These are phyloP conservation scores for Marasmarcha lunaedactyla DNA, from an alignment of 2,888 invertebrate genomes.

Conservation along the genomic window DNA sequence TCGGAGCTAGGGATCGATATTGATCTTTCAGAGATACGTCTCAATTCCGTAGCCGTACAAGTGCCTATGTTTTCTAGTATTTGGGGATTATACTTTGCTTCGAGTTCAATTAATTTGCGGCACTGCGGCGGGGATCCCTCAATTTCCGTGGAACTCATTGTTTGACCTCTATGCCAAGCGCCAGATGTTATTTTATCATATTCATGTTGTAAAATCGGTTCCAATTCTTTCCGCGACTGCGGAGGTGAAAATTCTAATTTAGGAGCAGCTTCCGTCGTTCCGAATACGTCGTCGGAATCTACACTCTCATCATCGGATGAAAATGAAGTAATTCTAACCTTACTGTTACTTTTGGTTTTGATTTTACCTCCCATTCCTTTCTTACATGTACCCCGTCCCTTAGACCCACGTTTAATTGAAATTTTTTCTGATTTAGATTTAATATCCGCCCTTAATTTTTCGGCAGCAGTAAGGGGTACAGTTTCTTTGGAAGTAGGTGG, in stretches of 20 bases:
- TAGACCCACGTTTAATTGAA: conserved; percentile 73
- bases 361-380: conserved; percentile 69
- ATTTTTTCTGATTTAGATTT: conserved; percentile 72
- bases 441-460: conserved; percentile 63
- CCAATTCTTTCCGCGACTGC: conserved; percentile 80
- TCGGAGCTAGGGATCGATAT: conserved; percentile 83
- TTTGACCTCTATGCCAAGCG: conserved; percentile 76
- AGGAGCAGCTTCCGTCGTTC: conserved; percentile 80
- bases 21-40: conserved; percentile 79
- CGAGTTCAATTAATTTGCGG: conserved; percentile 73
- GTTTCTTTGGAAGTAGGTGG: conserved; percentile 47
- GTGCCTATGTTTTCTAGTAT: conserved; percentile 71
- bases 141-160: conserved; percentile 83
- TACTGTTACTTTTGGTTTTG: conserved; percentile 74
- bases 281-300: conserved; percentile 82
- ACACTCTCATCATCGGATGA: conserved; percentile 82
- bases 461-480: conserved; percentile 55
- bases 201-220: conserved; percentile 78
- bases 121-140: conserved; percentile 83
- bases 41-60: conserved; percentile 74
- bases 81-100: conserved; percentile 75
- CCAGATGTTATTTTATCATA: conserved; percentile 77
- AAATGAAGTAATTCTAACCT: conserved; percentile 80
- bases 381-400: conserved; percentile 72
- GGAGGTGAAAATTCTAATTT: conserved; percentile 81